Conservation (phyloP, 1,140 invertebrate genomes). For the Spodoptera frugiperda region DNA sequence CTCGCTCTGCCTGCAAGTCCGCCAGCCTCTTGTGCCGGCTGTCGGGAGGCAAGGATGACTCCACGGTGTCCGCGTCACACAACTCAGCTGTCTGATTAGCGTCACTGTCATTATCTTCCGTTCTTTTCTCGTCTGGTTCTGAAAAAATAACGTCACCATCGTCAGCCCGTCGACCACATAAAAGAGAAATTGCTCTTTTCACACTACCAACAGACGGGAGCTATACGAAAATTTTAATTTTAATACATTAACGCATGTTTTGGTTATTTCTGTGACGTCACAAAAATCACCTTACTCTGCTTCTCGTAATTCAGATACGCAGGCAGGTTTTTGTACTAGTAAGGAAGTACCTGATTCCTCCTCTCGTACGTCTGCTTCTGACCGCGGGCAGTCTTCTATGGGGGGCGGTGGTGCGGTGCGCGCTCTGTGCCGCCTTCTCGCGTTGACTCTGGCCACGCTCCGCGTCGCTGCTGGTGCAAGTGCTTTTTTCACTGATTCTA, state of each 20-base stretch:
- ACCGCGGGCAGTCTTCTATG: conserved; percentile 70
- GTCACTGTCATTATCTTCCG: conserved; percentile 81
- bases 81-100: conserved; percentile 85
- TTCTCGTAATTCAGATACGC: background rate
- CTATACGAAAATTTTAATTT: too few species aligned
- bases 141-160: background rate
- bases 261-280: too few species aligned
- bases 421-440: conserved; percentile 55
- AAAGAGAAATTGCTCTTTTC: background rate
- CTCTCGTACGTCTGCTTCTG: conserved; percentile 52
- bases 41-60: conserved; percentile 89
- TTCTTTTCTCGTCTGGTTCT: conserved; percentile 70
- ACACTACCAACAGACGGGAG: too few species aligned
- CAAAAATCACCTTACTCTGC: background rate
- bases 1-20: conserved; percentile 90
- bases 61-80: conserved; percentile 89
- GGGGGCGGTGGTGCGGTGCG: conserved; percentile 52
- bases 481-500: conserved; percentile 89
- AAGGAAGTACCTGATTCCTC: conserved; percentile 60
- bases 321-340: too few species aligned
- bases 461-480: conserved; percentile 87
- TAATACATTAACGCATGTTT: too few species aligned
- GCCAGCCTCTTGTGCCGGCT: conserved; percentile 89
- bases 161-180: background rate
- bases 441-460: conserved; percentile 71